Conservation (phyloP, 2,797 vertebrate genomes). For the Tamandua tetradactyla region DNA sequence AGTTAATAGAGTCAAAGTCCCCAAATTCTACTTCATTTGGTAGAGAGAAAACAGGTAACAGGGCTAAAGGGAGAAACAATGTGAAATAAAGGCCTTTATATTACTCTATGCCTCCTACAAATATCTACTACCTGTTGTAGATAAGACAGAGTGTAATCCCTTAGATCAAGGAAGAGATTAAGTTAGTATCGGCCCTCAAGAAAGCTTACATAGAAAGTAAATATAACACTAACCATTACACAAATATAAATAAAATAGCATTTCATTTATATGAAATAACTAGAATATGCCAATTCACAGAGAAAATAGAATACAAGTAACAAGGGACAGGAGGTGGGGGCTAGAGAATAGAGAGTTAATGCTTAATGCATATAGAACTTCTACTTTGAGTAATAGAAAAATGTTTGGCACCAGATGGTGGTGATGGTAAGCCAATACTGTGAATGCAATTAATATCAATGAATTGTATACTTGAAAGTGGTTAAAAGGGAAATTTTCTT, state of each 20-base stretch:
- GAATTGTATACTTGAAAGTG: too few species aligned
- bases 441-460: too few species aligned
- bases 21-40: not conserved
- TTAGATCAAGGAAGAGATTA: constrained; percentile 17
- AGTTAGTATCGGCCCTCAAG: not conserved
- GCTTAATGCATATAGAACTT: too few species aligned
- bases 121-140: not conserved
- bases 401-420: too few species aligned
- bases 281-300: too few species aligned
- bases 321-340: too few species aligned
- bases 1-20: not conserved
- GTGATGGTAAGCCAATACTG: too few species aligned
- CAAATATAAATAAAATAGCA: not conserved
- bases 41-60: not conserved
- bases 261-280: not conserved
- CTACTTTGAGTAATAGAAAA: too few species aligned
- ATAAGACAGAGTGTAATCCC: not conserved
- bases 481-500: too few species aligned
- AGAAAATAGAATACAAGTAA: too few species aligned
- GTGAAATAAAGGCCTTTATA: not conserved
- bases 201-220: not conserved
- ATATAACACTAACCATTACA: not conserved
- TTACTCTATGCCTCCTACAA: not conserved
- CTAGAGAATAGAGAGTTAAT: too few species aligned
- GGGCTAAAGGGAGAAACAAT: not conserved